Base-by-base conservation (phyloP, 2,888 invertebrate species). In the Apomyelois bistriatella region DNA sequence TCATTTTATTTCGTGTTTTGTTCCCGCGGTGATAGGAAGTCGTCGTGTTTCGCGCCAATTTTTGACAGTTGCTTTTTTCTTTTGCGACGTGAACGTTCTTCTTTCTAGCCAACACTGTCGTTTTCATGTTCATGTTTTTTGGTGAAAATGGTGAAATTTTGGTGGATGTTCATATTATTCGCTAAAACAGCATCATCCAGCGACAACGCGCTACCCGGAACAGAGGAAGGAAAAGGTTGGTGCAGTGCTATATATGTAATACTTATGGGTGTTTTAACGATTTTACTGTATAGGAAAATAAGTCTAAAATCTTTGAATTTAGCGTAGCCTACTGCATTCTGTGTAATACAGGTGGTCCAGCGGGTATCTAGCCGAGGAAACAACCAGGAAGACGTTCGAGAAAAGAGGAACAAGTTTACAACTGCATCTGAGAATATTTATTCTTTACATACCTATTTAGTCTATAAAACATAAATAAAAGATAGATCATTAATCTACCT, bases 91-190 rank as follows among this genome's bases (percentile, higher is more conserved):
- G 54, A 41, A 59, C 52, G 55, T 55, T 41, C 51, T 53, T 17
- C 46, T 58, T 54, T 60, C 58, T 61, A 64, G 66, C 65, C 67
- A 60, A 58, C 59, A 60, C 58, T 69, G 61, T 66, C 52, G 66
- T 66, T 79, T 82, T 81, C 71, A 83, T 89, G 88, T 80, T 69
- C 76, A 67, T 66, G 66, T 69, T 71, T 71, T 75, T 70, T 76
- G 72, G 76, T 80, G 76, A 83, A 69, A 78, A 88, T 89, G 87
- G 82, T 87, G 87, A 86, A 74, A 76, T 87, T 87, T 62, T 89
- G 88, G 90, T 90, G 90, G 90, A 80, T 90, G 85, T 86, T 87
- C 70, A 74, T 90, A 69, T 77, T 89, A 61, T 84, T 86, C 70
- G 84, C 85, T 73, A 87, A 85, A 77, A 85, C 78, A 68, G 85